Conservation (phyloP, 2,113 vertebrate genomes). For the Seriola aureovittata region DNA sequence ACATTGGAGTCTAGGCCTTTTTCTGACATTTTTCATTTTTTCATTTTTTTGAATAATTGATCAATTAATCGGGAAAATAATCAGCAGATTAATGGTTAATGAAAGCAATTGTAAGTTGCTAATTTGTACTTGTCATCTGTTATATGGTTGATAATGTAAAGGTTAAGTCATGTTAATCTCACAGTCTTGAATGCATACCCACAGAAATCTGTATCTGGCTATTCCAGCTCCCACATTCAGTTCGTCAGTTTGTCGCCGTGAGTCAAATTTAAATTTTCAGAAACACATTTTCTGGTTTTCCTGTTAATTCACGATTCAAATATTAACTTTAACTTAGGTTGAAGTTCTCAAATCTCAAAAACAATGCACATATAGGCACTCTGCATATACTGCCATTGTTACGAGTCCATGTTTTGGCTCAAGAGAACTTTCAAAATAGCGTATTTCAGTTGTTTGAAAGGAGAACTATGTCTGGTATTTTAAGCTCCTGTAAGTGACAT, state of each 20-base stretch:
- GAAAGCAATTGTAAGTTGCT: not conserved
- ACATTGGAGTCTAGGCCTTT: not conserved
- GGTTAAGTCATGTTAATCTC: not conserved
- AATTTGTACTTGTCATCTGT: not conserved
- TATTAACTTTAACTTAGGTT: too few species aligned
- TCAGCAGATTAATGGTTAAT: not conserved
- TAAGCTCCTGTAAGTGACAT: not conserved
- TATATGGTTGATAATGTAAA: not conserved
- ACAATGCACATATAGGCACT: not conserved
- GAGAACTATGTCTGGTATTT: not conserved
- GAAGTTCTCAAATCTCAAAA: not conserved
- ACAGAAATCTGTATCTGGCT: not conserved
- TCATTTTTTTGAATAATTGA: too few species aligned
- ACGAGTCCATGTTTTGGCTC: not conserved
- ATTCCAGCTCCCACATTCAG: not conserved
- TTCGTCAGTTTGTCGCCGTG: too few species aligned
- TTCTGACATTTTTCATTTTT: too few species aligned
- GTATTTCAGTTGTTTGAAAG: not conserved
- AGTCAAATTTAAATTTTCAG: too few species aligned
- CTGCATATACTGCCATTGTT: not conserved
- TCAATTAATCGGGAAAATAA: too few species aligned
- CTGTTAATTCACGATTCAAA: too few species aligned
- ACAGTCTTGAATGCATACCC: not conserved
- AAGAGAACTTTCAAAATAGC: not conserved
- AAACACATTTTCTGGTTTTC: too few species aligned